A percentile compares a stretch with the other conserved stretches of the same genome.
Evolutionary conservation across 2,113 vertebrate genomes (phyloP).

Genomic region (Charadrius vociferus): DNA sequence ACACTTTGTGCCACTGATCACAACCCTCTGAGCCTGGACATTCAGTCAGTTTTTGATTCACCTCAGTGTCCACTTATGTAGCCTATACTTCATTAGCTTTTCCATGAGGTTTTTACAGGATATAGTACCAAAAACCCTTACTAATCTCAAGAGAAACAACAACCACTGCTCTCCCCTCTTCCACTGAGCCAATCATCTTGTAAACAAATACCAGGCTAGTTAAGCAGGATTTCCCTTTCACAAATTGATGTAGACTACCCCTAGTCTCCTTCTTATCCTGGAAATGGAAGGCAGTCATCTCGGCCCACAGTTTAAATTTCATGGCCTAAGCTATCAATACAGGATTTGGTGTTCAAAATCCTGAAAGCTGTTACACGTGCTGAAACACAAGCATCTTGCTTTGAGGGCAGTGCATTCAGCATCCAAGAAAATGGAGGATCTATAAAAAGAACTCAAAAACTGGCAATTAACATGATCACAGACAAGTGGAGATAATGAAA

Average conservation of each 20-base stretch:
- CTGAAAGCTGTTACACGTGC: not conserved
- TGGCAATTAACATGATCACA: not conserved
- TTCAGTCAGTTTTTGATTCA: not conserved
- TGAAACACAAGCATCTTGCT: not conserved
- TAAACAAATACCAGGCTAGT: too few species aligned
- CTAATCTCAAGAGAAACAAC: not conserved
- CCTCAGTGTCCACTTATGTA: not conserved
- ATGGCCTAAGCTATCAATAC: not conserved
- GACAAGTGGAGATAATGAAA: not conserved
- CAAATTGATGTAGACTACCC: not conserved
- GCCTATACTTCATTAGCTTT: not conserved
- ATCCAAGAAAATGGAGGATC: not conserved
- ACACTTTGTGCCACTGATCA: not conserved
- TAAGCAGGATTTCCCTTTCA: not conserved
- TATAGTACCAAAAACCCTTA: not conserved
- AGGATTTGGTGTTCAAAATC: not conserved
- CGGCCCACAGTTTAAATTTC: not conserved
- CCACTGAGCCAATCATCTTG: not conserved
- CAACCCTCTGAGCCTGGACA: not conserved
- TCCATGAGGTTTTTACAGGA: not conserved
- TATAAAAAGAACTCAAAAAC: not conserved
- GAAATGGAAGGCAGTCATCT: not conserved
- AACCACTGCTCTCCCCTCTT: not conserved
- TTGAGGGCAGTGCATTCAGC: not conserved
- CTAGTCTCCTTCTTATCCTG: not conserved